These are phyloP conservation scores for Eupeodes luniger DNA, from an alignment of 2,888 invertebrate species.

Conservation along the genomic window DNA sequence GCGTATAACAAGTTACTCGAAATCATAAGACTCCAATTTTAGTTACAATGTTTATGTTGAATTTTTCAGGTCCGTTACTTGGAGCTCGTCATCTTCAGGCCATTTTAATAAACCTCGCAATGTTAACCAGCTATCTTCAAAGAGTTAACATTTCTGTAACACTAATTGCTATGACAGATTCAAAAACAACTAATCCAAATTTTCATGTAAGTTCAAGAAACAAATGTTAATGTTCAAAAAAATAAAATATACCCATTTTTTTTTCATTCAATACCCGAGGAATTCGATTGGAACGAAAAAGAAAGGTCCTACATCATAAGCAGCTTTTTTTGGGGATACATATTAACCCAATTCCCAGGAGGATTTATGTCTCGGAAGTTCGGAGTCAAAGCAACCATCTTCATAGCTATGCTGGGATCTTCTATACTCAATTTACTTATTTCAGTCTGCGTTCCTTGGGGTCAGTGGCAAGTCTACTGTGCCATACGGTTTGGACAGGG, in stretches of 20 bases:
- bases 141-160: conserved; percentile 89
- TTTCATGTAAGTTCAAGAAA: conserved; percentile 81
- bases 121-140: conserved; percentile 87
- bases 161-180: conserved; percentile 88
- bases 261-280: conserved; percentile 82
- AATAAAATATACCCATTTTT: conserved; percentile 78
- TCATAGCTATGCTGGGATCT: conserved; percentile 82
- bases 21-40: too few relatives aligned
- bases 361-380: conserved; percentile 88
- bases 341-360: conserved; percentile 85
- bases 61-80: conserved; percentile 79
- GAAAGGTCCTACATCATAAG: conserved; percentile 85
- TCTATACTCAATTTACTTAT: conserved; percentile 86
- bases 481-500: conserved; percentile 87
- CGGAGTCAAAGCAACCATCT: conserved; percentile 87
- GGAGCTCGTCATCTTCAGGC: conserved; percentile 79
- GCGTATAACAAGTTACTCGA: too few relatives aligned
- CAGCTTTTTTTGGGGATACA: conserved; percentile 87
- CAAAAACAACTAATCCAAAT: conserved; percentile 82
- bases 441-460: conserved; percentile 87
- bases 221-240: too few relatives aligned
- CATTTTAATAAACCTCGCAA: conserved; percentile 86
- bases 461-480: conserved; percentile 86
- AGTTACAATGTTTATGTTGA: background rate
- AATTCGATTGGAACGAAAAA: conserved; percentile 83